A percentile compares a stretch with the other conserved stretches of the same genome.
phyloP scores from a whole-genome alignment of 2,888 invertebrate species.

The Xylophagus ater region DNA sequence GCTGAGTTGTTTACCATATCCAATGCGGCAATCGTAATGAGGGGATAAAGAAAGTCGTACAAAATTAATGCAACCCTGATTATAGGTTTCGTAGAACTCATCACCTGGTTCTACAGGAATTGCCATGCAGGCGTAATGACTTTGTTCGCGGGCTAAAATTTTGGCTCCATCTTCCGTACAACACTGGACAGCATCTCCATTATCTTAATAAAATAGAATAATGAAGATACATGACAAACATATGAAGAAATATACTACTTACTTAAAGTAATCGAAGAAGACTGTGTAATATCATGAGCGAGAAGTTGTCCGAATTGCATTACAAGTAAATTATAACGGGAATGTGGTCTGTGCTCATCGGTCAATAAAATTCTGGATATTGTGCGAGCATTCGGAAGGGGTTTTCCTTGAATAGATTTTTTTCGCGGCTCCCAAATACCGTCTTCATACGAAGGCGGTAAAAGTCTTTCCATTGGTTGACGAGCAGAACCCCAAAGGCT shows the following conservation, averaged over 20 bases:
- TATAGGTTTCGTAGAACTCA: constrained; percentile 46
- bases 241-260: constrained; percentile 23
- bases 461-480: constrained; percentile 51
- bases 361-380: constrained; percentile 53
- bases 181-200: constrained; percentile 63
- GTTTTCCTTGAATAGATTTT: constrained; percentile 41
- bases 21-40: constrained; percentile 52
- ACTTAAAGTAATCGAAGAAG: constrained; percentile 58
- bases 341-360: constrained; percentile 49
- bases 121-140: constrained; percentile 60
- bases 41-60: constrained; percentile 59
- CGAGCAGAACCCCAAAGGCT: constrained; percentile 55
- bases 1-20: constrained; percentile 57
- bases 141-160: constrained; percentile 41
- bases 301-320: constrained; percentile 76
- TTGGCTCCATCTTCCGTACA: constrained; percentile 50
- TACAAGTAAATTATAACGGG: constrained; percentile 51
- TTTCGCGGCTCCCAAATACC: constrained; percentile 41
- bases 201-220: neutral
- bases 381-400: constrained; percentile 36
- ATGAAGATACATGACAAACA: neutral
- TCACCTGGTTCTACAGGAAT: constrained; percentile 50
- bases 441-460: constrained; percentile 56
- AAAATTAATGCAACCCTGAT: constrained; percentile 58
- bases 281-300: constrained; percentile 62